A percentile compares a stretch with the other conserved stretches of the same genome.
These are phyloP conservation scores for Semaprochilodus insignis DNA, from an alignment of 2,797 vertebrate species.

Conservation along the genomic window DNA sequence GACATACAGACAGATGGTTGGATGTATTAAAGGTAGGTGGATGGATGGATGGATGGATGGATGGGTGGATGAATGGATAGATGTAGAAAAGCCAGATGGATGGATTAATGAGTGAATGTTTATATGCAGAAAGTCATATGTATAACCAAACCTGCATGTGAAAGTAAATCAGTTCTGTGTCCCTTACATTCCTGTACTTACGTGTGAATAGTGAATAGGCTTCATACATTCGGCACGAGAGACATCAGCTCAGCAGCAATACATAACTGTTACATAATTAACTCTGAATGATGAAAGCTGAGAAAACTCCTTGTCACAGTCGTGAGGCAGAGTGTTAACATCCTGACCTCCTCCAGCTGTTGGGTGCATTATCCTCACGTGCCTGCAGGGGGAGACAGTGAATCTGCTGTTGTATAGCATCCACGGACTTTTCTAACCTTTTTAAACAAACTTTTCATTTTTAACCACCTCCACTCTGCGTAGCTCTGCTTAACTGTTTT, in stretches of 20 bases:
- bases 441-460: no score
- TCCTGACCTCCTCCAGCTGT: constrained; percentile 54
- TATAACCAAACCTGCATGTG: neutral
- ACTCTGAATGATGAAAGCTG: constrained; percentile 57
- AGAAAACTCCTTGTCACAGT: constrained; percentile 59
- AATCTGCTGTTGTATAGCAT: neutral
- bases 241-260: constrained; percentile 50
- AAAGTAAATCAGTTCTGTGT: neutral
- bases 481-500: no score
- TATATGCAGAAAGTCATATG: no score
- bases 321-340: constrained; percentile 51
- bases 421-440: no score
- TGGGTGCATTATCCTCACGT: neutral
- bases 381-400: constrained; percentile 55
- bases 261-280: constrained; percentile 58
- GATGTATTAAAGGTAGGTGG: neutral
- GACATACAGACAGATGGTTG: no score
- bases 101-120: neutral
- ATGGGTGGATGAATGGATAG: no score
- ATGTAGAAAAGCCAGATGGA: no score
- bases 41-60: neutral
- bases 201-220: neutral
- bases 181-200: neutral
- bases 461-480: no score
- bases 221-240: neutral